A percentile compares a stretch with the other conserved stretches of the same genome.
phyloP scores from a whole-genome alignment of 1,140 invertebrate genomes.

The Tribolium madens region DNA sequence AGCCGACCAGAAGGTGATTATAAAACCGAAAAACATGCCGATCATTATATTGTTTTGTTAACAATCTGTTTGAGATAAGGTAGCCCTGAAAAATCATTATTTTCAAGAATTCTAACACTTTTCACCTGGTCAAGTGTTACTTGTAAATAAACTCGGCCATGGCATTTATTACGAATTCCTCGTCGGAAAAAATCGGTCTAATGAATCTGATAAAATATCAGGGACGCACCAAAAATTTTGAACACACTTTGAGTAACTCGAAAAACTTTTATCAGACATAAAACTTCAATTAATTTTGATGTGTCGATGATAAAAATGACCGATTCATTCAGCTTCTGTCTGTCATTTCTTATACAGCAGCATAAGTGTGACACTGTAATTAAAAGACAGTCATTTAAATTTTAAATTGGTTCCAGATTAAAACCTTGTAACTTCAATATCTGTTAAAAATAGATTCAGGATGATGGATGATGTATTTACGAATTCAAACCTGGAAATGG shows the following conservation, averaged over 20 bases:
- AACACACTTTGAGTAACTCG: not conserved
- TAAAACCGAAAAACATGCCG: conserved; percentile 44
- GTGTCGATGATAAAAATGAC: conserved; percentile 5
- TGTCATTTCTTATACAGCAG: not conserved
- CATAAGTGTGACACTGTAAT: conserved; percentile 6
- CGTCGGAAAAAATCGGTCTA: not conserved
- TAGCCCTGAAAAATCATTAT: conserved; percentile 32
- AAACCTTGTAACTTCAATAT: conserved; percentile 10
- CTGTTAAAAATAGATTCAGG: not conserved
- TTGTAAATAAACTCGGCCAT: conserved; percentile 5
- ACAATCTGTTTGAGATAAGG: conserved; percentile 34
- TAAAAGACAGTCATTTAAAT: conserved; percentile 29
- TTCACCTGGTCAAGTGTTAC: conserved; percentile 36
- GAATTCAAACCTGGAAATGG: not conserved
- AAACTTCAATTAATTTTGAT: conserved; percentile 11
- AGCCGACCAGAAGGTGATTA: conserved; percentile 36
- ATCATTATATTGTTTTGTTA: conserved; percentile 44
- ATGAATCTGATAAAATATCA: conserved; percentile 31
- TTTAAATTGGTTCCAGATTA: conserved; percentile 27
- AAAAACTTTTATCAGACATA: not conserved
- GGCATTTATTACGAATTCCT: conserved; percentile 35
- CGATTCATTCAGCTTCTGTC: not conserved
- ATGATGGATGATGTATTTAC: conserved; percentile 23
- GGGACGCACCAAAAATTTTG: conserved; percentile 23
- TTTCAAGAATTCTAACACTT: conserved; percentile 27